phyloP scores from a whole-genome alignment of 2,888 invertebrate genomes.

The Mechanitis mazaeus region DNA sequence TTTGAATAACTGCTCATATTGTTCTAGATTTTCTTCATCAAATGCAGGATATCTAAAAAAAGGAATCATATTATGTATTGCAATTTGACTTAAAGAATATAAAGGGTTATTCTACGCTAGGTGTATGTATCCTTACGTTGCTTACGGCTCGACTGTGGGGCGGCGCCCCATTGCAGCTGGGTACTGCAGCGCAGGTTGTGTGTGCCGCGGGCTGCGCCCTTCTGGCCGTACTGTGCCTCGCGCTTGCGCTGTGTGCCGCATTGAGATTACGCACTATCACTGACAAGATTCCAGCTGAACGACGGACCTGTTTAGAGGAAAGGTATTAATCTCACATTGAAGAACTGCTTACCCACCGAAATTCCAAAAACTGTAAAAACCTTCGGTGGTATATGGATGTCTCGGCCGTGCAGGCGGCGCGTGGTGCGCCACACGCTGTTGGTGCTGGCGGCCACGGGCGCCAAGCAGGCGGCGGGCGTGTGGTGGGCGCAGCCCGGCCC shows the following conservation, averaged over 20 bases:
- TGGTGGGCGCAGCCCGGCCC: conserved; percentile 63
- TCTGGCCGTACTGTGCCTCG: conserved; percentile 80
- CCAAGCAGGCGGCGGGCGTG: conserved; percentile 60
- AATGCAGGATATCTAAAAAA: no score
- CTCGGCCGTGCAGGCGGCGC: conserved; percentile 38
- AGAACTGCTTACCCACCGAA: no score
- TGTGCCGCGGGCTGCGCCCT: conserved; percentile 82
- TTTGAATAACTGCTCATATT: no score
- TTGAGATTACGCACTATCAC: conserved; percentile 77
- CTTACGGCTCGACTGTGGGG: conserved; percentile 82
- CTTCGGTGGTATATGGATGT: background rate
- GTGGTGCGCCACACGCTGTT: conserved; percentile 57
- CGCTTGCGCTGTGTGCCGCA: conserved; percentile 81
- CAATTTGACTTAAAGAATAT: no score
- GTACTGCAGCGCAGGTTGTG: conserved; percentile 77
- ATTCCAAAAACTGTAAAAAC: no score
- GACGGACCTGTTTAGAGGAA: conserved; percentile 72
- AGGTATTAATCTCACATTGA: conserved; percentile 52
- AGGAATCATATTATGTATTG: no score
- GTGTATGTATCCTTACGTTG: conserved; percentile 81
- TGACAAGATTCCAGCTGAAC: conserved; percentile 77
- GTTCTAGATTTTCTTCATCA: no score
- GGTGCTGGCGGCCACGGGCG: conserved; percentile 51
- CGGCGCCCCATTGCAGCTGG: conserved; percentile 75
- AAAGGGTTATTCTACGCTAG: conserved; percentile 43